Conservation (phyloP, 2,113 vertebrate genomes). For the Tetraodon nigroviridis region DNA sequence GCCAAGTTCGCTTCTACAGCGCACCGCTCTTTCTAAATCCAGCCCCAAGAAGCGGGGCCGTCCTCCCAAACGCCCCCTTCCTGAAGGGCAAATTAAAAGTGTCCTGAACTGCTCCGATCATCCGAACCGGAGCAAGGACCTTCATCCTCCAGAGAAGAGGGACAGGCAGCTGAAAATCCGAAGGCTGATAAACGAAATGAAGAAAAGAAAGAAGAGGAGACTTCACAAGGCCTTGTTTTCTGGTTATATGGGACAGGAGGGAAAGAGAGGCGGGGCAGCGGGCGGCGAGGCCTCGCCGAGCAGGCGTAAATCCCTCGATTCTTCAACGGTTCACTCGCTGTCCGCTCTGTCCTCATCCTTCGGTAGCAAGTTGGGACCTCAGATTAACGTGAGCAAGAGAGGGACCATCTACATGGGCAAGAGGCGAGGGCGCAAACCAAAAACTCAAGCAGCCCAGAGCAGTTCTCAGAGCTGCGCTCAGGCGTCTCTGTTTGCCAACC, state of each 20-base stretch:
- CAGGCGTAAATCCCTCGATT: constrained; percentile 73
- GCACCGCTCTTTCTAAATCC: constrained; percentile 58
- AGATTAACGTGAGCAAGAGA: constrained; percentile 98
- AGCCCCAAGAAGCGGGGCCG: constrained; percentile 88
- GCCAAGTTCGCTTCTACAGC: constrained; percentile 68
- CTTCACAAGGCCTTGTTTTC: constrained; percentile 84
- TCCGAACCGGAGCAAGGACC: constrained; percentile 67
- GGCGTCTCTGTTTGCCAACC: constrained; percentile 67
- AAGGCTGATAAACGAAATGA: constrained; percentile 93
- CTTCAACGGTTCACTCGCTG: constrained; percentile 80
- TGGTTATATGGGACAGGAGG: constrained; percentile 45
- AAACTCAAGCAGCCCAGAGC: constrained; percentile 63
- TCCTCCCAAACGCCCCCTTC: constrained; percentile 83
- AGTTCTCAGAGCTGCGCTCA: constrained; percentile 48
- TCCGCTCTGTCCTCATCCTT: constrained; percentile 91
- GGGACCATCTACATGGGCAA: constrained; percentile 99
- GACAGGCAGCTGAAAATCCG: constrained; percentile 87
- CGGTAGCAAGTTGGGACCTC: constrained; percentile 88
- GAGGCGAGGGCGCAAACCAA: constrained; percentile 92
- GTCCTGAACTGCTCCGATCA: constrained; percentile 51
- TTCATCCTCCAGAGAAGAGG: constrained; percentile 75
- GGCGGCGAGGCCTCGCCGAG: constrained; percentile 38
- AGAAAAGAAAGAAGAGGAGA: constrained; percentile 92
- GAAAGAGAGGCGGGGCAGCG: constrained; percentile 22
- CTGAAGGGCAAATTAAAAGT: constrained; percentile 44